Percentiles rank a stretch among this genome's conserved stretches.
These are phyloP conservation scores for Buathra laborator DNA, from an alignment of 2,888 invertebrate genomes.

Conservation along the genomic window DNA sequence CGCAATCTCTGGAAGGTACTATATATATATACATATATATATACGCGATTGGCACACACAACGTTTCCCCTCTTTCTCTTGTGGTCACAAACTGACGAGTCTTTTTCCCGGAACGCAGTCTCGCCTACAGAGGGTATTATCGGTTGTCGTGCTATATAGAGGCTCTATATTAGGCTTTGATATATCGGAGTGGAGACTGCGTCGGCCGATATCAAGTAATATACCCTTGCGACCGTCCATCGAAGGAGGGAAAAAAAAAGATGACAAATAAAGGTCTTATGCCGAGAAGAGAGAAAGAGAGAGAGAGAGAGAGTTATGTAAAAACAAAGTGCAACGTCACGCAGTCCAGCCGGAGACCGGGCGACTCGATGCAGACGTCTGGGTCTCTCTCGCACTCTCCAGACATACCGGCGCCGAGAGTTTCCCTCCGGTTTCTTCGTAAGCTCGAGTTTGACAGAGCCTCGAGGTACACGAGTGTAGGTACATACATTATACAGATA, in stretches of 20 bases:
- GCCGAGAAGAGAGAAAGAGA: not conserved
- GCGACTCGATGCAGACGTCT: conserved; percentile 31
- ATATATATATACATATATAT: conserved; percentile 6
- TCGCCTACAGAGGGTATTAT: conserved; percentile 9
- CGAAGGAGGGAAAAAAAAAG: conserved; percentile 22
- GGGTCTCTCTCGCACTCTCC: conserved; percentile 31
- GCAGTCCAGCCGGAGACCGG: conserved; percentile 43
- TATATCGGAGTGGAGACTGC: not conserved
- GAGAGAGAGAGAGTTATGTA: conserved; percentile 16
- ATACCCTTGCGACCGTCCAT: not conserved
- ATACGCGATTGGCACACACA: conserved; percentile 23
- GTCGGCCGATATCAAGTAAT: conserved; percentile 18
- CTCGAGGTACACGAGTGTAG: conserved; percentile 21
- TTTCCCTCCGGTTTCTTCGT: conserved; percentile 50
- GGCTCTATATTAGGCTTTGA: conserved; percentile 1
- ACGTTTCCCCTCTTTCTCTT: conserved; percentile 21
- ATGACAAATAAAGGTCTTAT: conserved; percentile 18
- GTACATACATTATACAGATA: conserved; percentile 18
- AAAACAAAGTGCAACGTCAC: conserved; percentile 56
- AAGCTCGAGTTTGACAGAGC: conserved; percentile 54
- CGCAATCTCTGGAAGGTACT: not conserved
- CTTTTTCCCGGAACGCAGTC: conserved; percentile 36
- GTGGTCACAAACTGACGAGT: conserved; percentile 42
- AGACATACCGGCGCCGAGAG: conserved; percentile 59
- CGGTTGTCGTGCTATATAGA: not conserved